A percentile compares a stretch with the other conserved stretches of the same genome.
Evolutionary conservation across 2,113 vertebrate genomes (phyloP).

Genomic region (Aegithalos caudatus): DNA sequence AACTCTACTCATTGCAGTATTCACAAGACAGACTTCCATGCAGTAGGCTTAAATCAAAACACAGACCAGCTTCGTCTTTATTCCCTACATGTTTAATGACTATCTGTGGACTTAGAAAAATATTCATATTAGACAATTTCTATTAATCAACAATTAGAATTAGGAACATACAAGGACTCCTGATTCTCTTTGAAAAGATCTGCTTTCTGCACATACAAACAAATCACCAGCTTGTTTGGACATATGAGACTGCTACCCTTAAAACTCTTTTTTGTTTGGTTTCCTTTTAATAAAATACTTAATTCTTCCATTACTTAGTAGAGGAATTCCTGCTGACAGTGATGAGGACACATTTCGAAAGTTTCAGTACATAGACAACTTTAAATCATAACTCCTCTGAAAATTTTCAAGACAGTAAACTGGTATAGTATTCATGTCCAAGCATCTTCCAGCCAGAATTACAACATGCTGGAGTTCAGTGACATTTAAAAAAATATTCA

Average conservation of each 20-base stretch:
- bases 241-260: background rate
- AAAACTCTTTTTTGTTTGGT: background rate
- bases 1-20: background rate
- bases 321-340: background rate
- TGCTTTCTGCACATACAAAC: background rate
- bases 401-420: background rate
- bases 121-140: background rate
- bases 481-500: background rate
- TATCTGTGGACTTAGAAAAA: conserved; percentile 13
- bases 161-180: background rate
- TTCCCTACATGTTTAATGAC: conserved; percentile 12
- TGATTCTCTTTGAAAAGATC: background rate
- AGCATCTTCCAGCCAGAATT: background rate
- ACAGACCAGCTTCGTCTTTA: background rate
- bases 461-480: background rate
- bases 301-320: conserved; percentile 4
- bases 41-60: background rate
- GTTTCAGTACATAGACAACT: background rate
- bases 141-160: background rate
- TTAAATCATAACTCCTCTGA: background rate
- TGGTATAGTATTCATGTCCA: background rate
- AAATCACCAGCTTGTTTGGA: background rate
- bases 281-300: background rate
- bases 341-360: background rate
- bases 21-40: background rate